Evolutionary conservation across 1,140 invertebrate species (phyloP), one percentile per base, ranked within the genome.

Genomic region (Drosophila busckii): DNA sequence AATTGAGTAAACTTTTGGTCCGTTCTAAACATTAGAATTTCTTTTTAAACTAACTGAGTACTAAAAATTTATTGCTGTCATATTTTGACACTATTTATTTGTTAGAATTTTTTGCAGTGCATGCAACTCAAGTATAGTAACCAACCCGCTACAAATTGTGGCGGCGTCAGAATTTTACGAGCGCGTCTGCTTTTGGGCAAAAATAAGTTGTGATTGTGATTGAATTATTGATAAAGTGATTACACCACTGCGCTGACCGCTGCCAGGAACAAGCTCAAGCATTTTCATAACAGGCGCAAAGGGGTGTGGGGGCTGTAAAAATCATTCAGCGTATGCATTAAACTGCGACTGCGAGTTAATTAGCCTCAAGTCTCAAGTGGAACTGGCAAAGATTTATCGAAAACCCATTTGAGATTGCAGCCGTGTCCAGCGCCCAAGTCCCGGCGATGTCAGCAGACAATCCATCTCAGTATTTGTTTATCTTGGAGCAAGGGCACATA

Each of bases 181-280:
- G 66, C 54, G 34, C 54, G 34, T 41, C 44, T 45, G 17, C 32
- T 25, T 5, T 12, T 20, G 8, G 29, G 7, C 49, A 61, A 55
- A 55, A 64, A 69, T n/a, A n/a, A n/a, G n/a, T n/a, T n/a, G n/a
- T n/a, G n/a, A 55, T 69, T 82, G 46, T 82, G 75, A 82, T 82
- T 83, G 75, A 83, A 82, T 83, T 82, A 82, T 82, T 68, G 75
- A 82, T 82, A 82, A 82, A 82, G 75, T 80, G 75, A 69, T 75
- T 82, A 65, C 73, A 50, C 31, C 20, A 16, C 12, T 22, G 10
- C 19, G 40, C 56, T 62, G 44, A 44, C 29, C 44, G n/a, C n/a
- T n/a, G n/a, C n/a, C n/a, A n/a, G n/a, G n/a, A n/a, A n/a, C n/a
- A n/a, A n/a, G n/a, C 17, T 19, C 7, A 12, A 13, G 19, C 19